Conservation (phyloP, 2,797 vertebrate genomes). For the Urocyon cinereoargenteus region DNA sequence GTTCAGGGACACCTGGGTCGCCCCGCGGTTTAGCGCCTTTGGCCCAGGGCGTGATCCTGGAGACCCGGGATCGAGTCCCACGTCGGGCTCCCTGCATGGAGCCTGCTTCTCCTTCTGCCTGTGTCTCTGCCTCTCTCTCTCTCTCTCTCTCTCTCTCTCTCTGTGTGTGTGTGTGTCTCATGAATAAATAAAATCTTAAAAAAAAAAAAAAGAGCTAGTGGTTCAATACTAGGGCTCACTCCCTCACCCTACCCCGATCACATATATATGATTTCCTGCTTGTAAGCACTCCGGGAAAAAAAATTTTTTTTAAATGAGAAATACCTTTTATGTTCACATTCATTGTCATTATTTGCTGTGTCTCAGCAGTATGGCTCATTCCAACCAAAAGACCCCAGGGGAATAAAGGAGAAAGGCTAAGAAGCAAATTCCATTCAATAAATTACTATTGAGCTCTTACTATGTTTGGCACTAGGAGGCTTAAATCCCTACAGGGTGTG, state of each 20-base stretch:
- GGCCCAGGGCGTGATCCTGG: too few relatives aligned
- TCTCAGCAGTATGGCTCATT: conserved; percentile 68
- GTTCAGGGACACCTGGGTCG: neutral
- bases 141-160: too few relatives aligned
- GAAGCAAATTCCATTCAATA: conserved; percentile 57
- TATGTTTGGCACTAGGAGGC: neutral
- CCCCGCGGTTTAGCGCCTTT: too few relatives aligned
- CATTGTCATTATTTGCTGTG: conserved; percentile 65
- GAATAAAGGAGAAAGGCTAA: conserved; percentile 69
- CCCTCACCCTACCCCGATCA: neutral
- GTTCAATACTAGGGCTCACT: conserved; percentile 77
- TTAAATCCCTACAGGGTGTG: neutral
- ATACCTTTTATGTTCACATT: conserved; percentile 73
- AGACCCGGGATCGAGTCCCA: too few relatives aligned
- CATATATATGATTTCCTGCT: conserved; percentile 65
- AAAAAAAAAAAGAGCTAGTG: conserved; percentile 72
- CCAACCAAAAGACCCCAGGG: conserved; percentile 57
- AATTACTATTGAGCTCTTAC: conserved; percentile 43
- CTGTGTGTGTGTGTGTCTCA: too few relatives aligned
- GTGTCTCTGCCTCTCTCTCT: too few relatives aligned
- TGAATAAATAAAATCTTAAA: too few relatives aligned
- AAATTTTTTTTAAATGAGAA: conserved; percentile 64
- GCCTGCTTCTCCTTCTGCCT: too few relatives aligned
- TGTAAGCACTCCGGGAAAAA: conserved; percentile 69
- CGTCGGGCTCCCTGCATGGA: too few relatives aligned